Base-by-base conservation (phyloP, 2,113 vertebrate genomes). In the Cariama cristata region DNA sequence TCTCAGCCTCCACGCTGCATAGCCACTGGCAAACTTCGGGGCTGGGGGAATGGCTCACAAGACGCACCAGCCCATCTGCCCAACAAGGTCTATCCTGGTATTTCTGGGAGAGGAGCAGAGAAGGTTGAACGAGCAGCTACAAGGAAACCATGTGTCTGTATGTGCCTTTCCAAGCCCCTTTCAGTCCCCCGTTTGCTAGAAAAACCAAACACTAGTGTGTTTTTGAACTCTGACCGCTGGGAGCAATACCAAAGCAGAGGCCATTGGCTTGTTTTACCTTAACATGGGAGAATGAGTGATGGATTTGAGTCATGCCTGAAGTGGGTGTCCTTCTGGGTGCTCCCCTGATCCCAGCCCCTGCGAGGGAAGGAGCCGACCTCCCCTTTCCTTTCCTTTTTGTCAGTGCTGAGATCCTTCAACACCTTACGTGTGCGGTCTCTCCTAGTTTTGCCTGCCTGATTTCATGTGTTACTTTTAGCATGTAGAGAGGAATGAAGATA, bases 341-440 rank as follows among this genome's bases (percentile, higher is more conserved):
- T 79, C 13, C 12, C 12, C 26, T 47, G 11, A 47, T 82, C 53
- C 38, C 44, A 93, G 30, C 5, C 15, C 44, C 35, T 35, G 50
- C 0, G 3, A 71, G 22, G 40, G 35, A 64, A 74, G 55, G 27
- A n/a, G 12, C 22, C 3, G 8, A 12, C 14, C 26, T 59, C 14
- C 16, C 4, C 7, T 53, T 67, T 38, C n/a, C 16, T 55, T 90
- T 53, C 23, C 12, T 59, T 73, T 92, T 47, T 60, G 16, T 73
- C 2, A 1, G 4, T 44, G 7, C 47, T 63, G 27, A 44, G 42
- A 49, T 60, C 15, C 52, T 79, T 67, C 56, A 82, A 26, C 44
- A 59, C 4, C 18, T 23, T 50, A 16, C 1, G 0, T 0, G 0
- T 19, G 14, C 5, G 7, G 3, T n/a, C 11, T 56, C 28, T 88